These are phyloP conservation scores for Acanthopagrus latus DNA, from an alignment of 2,797 vertebrate species.

Conservation along the genomic window DNA sequence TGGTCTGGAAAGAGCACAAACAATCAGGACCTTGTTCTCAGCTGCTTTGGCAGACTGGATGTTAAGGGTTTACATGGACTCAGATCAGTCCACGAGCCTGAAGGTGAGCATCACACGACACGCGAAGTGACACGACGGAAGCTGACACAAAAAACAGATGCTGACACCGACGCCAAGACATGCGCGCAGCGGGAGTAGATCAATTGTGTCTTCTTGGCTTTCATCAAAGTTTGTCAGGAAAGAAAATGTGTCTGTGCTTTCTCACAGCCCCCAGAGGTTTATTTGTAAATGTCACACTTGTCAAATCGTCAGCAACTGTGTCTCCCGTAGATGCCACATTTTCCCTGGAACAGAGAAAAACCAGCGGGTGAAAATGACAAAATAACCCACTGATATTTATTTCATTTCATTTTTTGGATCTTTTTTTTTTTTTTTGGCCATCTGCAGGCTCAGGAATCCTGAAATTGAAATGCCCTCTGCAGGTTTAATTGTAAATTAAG, in stretches of 20 bases:
- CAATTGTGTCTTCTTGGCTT: conserved; percentile 69
- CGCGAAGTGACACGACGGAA: conserved; percentile 48
- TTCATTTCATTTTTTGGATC: conserved; percentile 19
- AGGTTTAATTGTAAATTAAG: conserved; percentile 27
- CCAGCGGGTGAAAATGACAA: conserved; percentile 49
- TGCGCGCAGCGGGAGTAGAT: conserved; percentile 55
- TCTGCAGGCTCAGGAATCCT: conserved; percentile 27
- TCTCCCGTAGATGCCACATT: conserved; percentile 54
- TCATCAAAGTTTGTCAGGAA: conserved; percentile 70
- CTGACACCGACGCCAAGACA: conserved; percentile 40
- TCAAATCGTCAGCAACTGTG: conserved; percentile 67
- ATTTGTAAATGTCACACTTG: conserved; percentile 81
- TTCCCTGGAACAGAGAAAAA: conserved; percentile 35
- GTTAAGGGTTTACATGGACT: conserved; percentile 46
- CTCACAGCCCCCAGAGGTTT: conserved; percentile 67
- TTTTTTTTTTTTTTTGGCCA: conserved; percentile 53
- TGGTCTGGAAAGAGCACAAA: conserved; percentile 61
- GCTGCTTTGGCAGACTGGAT: conserved; percentile 37
- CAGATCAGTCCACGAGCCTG: conserved; percentile 67
- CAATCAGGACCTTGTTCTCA: conserved; percentile 67
- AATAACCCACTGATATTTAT: conserved; percentile 40
- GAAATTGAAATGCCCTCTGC: conserved; percentile 19
- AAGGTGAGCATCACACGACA: conserved; percentile 59
- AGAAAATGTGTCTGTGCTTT: conserved; percentile 60
- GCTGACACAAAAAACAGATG: conserved; percentile 65